Evolutionary conservation across 2,797 vertebrate species (phyloP), one percentile per base, ranked within the genome.

Genomic region (Ficedula albicollis): DNA sequence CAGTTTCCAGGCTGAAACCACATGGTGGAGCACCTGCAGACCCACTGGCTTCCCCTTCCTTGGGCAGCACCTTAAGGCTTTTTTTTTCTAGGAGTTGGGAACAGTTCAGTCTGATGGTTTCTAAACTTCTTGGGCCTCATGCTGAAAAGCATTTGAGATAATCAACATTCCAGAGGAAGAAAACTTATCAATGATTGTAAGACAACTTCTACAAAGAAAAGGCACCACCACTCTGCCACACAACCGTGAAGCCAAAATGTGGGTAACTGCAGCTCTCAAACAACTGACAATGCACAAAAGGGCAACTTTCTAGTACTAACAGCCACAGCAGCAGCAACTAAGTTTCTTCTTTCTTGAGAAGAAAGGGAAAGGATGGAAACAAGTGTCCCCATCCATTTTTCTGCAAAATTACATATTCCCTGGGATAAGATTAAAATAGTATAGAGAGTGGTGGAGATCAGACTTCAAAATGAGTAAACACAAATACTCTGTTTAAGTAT

Each of bases 211-310:
- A 13, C 2, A 10, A 46, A 44, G 69, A 88, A 89, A 87, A 49
- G 39, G 11, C 52, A 36, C 36, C 48, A 77, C 36, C 29, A 63
- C 43, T 43, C 15, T 11, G 4, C 17, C 34, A 66, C 49, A 46
- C 5, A 13, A 11, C 13, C 20, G 2, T 15, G 18, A 6, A 67
- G 36, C 10, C 15, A 21, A 20, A 49, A 67, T 1, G 1, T 27
- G 38, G 64, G 7, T 44, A 75, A 64, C 27, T 12, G 12, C 43
- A 79, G 32, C 44, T 46, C 69, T 67, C 25, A 38, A 62, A 87
- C 26, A 60, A 39, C 10, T 26, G 51, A 30, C 7, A 38, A 2
- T 2, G 8, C 44, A 67, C 1, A 2, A 67, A 89, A 74, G 10
- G 4, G 7, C 7, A 86, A 41, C 22, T 70, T 89, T 30, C 27